phyloP scores from a whole-genome alignment of 2,797 vertebrate species.

The Manis javanica region DNA sequence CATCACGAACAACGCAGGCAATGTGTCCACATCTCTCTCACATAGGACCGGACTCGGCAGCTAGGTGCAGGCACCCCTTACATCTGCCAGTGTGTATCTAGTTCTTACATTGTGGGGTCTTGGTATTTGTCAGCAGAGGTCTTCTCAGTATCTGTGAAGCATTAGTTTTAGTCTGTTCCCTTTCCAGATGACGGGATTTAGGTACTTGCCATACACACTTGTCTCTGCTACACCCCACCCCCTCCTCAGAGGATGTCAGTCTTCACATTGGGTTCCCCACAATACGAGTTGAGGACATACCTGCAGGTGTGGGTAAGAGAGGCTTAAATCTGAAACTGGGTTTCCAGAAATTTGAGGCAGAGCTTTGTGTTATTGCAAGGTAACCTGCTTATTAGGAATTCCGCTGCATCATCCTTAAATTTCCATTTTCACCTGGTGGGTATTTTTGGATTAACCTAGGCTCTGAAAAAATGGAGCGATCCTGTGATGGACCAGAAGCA shows the following conservation, averaged over 20 bases:
- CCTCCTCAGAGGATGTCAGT: neutral
- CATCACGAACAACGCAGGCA: fast-evolving
- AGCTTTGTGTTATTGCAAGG: slow-evolving; percentile 64
- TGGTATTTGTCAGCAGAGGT: neutral
- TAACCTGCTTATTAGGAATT: slow-evolving; percentile 67
- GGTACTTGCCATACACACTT: neutral
- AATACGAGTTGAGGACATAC: slow-evolving; percentile 1
- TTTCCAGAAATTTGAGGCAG: slow-evolving; percentile 31
- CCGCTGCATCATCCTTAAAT: slow-evolving; percentile 69
- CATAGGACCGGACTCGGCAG: neutral
- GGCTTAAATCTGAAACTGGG: slow-evolving; percentile 60
- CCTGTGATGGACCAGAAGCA: slow-evolving; percentile 43
- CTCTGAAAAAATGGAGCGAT: neutral
- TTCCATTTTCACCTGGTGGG: slow-evolving; percentile 66
- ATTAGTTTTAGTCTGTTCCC: neutral
- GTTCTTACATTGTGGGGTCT: neutral
- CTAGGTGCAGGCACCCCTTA: neutral
- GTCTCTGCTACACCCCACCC: neutral
- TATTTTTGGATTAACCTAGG: slow-evolving; percentile 74
- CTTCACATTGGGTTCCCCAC: neutral
- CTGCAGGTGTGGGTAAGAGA: neutral
- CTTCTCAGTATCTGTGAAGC: neutral
- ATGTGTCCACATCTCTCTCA: neutral
- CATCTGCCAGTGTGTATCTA: neutral
- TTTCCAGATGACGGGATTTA: neutral